Evolutionary conservation across 1,140 invertebrate species (phyloP).

Genomic region (Pseudomyrmex cubaensis): DNA sequence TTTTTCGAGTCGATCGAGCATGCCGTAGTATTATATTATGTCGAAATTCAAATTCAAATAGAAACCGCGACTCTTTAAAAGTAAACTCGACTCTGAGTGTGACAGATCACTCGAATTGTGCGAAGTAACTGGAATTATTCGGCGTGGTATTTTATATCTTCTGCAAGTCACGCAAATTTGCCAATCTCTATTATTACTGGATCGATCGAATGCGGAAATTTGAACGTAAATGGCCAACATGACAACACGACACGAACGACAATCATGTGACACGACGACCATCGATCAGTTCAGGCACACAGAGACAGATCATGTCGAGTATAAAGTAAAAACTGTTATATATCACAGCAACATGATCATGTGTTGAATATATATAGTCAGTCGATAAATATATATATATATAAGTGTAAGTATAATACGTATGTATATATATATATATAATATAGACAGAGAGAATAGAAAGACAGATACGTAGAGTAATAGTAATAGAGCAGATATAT

Average conservation of each 20-base stretch:
- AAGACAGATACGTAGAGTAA: conserved; percentile 79
- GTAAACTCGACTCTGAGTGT: neutral
- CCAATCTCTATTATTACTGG: neutral
- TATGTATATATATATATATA: conserved; percentile 74
- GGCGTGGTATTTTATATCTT: neutral
- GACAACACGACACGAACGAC: conserved; percentile 86
- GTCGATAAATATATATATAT: conserved; percentile 73
- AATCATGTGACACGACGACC: conserved; percentile 86
- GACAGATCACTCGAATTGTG: neutral
- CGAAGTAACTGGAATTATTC: conserved; percentile 20
- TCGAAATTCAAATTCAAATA: neutral
- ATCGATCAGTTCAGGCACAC: conserved; percentile 86
- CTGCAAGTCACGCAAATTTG: conserved; percentile 37
- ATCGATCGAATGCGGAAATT: conserved; percentile 27
- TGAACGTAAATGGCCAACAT: conserved; percentile 84
- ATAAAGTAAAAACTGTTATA: conserved; percentile 72
- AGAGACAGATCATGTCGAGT: conserved; percentile 82
- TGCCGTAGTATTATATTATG: conserved; percentile 48
- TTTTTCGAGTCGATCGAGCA: conserved; percentile 55
- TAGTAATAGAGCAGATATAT: conserved; percentile 79
- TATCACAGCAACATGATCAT: conserved; percentile 76
- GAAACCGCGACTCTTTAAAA: neutral
- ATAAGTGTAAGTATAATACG: conserved; percentile 75
- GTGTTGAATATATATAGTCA: conserved; percentile 66
- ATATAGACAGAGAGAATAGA: conserved; percentile 78